Conservation (phyloP, 2,113 vertebrate species). For the Catagonus wagneri region DNA sequence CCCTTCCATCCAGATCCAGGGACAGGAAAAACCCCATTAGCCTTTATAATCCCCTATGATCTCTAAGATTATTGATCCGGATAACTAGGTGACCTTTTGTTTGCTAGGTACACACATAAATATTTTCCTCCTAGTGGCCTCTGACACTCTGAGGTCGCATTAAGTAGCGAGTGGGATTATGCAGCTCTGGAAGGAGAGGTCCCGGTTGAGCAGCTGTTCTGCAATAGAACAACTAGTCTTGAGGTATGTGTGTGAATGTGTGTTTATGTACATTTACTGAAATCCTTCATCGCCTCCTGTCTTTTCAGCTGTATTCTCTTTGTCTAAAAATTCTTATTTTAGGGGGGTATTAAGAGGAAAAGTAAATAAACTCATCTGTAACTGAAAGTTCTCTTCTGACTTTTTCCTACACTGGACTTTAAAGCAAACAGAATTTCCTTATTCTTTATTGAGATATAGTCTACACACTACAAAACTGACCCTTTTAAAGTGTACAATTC, state of each 20-base stretch:
- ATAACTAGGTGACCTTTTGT: conserved; percentile 9
- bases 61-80: background rate
- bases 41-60: background rate
- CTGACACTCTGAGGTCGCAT: background rate
- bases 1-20: background rate
- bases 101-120: background rate
- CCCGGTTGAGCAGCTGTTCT: background rate
- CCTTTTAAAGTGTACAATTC: background rate
- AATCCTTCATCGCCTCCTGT: background rate
- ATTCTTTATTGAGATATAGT: background rate
- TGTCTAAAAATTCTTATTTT: conserved; percentile 1
- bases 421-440: conserved; percentile 11
- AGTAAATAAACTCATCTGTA: background rate
- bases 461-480: background rate
- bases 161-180: background rate
- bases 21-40: conserved; percentile 42
- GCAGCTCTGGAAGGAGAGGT: background rate
- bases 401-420: conserved; percentile 8
- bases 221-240: background rate
- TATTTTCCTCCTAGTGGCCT: conserved; percentile 24
- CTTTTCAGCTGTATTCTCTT: background rate
- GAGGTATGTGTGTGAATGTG: background rate
- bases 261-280: background rate
- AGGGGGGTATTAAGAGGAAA: background rate
- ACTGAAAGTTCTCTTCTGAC: background rate